Evolutionary conservation across 1,140 invertebrate genomes (phyloP), one percentile per base, ranked within the genome.

Genomic region (Watersipora subatra): DNA sequence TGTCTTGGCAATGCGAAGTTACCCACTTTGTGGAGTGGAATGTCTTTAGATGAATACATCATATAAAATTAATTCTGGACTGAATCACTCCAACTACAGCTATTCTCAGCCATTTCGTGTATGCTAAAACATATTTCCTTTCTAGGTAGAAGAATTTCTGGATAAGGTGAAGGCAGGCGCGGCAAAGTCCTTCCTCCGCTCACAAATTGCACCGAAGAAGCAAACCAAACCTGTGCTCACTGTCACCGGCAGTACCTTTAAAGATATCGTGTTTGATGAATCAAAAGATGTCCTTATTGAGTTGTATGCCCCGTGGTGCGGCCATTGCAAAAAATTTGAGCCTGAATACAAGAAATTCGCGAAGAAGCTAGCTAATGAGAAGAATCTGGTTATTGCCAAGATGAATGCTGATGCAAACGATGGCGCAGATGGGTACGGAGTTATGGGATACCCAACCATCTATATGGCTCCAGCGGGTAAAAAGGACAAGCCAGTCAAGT

Each of bases 381-480:
- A 92, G 69, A 80, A 82, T 66, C 86, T 99, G 15, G 87, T 86
- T 59, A 93, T 99, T 75, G 90, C 96, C 0, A 99, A 99, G 78
- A 89, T 98, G 78, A 96, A 99, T 79, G 95, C 94, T n/a, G 97
- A 94, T 0, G 92, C 91, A 30, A 99, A 99, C 78, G 95, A 99
- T 83, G 91, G 95, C 66, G 93, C 94, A 65, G 80, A 86, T 2
- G 74, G 82, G 62, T 99, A 86, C 76, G 89, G 95, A 70, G 94
- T 97, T 17, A 85, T 87, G 66, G 96, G 83, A 46, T 99, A 96
- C 86, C 97, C 97, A 20, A 98, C 97, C 0, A 85, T 99, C 29
- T 99, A 86, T 83, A 99, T 93, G 91, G 85, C 88, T 61, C 88
- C 94, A 1, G 92, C 92, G 73, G 86, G 92, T 73, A 80, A 81